phyloP scores from a whole-genome alignment of 1,140 invertebrate species.

The Octopus bimaculoides region DNA sequence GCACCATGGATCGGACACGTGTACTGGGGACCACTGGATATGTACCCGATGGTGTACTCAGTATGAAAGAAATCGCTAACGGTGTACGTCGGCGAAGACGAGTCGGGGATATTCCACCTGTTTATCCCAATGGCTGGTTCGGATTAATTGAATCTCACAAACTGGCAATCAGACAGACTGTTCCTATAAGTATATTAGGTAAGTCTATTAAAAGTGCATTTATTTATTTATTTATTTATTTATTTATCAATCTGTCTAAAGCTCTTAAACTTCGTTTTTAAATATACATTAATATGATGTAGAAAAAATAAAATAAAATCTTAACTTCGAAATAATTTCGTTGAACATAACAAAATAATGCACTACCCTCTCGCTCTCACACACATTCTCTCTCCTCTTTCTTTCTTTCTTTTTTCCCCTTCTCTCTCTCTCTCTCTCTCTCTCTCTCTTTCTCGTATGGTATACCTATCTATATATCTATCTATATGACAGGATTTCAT shows the following conservation, averaged over 20 bases:
- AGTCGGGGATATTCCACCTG: slow-evolving; percentile 63
- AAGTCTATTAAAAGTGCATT: slow-evolving; percentile 27
- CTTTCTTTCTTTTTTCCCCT: background rate
- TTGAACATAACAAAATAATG: too few species aligned
- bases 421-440: background rate
- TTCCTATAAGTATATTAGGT: slow-evolving; percentile 71
- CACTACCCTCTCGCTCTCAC: background rate
- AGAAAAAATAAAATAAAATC: too few species aligned
- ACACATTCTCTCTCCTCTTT: background rate
- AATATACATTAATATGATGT: background rate
- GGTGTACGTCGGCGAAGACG: slow-evolving; percentile 58
- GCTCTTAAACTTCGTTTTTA: background rate
- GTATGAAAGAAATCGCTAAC: slow-evolving; percentile 53
- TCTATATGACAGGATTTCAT: background rate
- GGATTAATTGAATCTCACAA: slow-evolving; percentile 70
- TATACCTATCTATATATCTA: background rate
- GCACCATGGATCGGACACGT: slow-evolving; percentile 43
- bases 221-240: background rate
- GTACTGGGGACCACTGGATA: slow-evolving; percentile 59
- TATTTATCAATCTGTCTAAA: slow-evolving; percentile 8
- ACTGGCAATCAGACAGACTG: slow-evolving; percentile 64
- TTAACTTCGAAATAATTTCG: too few species aligned
- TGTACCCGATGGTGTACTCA: slow-evolving; percentile 44
- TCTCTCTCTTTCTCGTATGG: background rate
- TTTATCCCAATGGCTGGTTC: slow-evolving; percentile 90